Evolutionary conservation across 2,888 invertebrate species (phyloP).

Genomic region (Nemurella pictetii): DNA sequence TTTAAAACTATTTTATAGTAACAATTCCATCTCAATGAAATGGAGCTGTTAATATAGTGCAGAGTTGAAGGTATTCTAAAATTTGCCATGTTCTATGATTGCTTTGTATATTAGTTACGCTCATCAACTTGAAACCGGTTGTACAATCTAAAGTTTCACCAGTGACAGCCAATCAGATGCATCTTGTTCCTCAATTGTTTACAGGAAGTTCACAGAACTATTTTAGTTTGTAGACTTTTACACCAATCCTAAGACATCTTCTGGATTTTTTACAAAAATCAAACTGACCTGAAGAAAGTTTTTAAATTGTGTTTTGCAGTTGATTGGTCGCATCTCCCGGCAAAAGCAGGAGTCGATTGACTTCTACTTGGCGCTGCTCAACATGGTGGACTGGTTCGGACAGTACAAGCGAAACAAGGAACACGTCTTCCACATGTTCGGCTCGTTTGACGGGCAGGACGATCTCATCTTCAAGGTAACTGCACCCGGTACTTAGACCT

Average conservation of each 20-base stretch:
- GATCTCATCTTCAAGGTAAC: conserved; percentile 64
- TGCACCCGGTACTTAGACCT: no score
- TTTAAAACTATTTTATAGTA: neutral
- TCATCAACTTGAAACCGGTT: neutral
- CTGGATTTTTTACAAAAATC: no score
- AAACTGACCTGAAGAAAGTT: no score
- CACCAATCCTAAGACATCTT: no score
- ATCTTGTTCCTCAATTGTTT: neutral
- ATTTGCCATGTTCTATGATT: no score
- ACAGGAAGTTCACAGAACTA: no score
- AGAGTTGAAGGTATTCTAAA: no score
- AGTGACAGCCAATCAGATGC: neutral
- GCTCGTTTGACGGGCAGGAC: conserved; percentile 57
- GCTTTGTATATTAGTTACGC: no score
- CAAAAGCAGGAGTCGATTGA: conserved; percentile 43
- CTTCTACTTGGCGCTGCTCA: conserved; percentile 52
- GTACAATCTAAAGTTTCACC: neutral
- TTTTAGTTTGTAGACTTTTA: no score
- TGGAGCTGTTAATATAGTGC: no score
- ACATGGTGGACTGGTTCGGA: conserved; percentile 59
- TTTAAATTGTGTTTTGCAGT: no score
- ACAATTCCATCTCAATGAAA: no score
- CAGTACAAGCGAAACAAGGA: conserved; percentile 44
- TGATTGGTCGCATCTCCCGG: conserved; percentile 46
- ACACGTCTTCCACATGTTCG: conserved; percentile 55